Base-by-base conservation (phyloP, 37 sponge, comb jelly and placozoan genomes). In the Beroe ovata region DNA sequence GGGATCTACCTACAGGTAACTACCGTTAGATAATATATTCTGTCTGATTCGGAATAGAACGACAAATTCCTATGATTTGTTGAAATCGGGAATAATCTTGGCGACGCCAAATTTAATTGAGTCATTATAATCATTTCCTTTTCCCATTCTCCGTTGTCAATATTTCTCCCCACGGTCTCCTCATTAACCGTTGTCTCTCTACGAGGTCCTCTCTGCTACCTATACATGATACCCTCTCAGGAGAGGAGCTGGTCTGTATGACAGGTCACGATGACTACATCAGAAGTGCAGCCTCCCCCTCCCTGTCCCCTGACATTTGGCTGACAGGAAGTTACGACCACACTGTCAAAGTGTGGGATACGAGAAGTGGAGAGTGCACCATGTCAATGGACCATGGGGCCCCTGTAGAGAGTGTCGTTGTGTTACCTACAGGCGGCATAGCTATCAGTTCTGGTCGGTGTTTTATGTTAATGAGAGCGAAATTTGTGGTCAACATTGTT, bases 261-360 rank as follows among this genome's bases (percentile, higher is more conserved):
- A 77, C 19, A 26, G 84, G 84, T 33, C 64, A 89, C 34, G 64
- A 89, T 16, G 89, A 89, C 60, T 89, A 89, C 62, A 60, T 89
- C 61, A 60, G 89, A 60, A 28, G 36, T 89, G 89, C 64, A n/a
- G 28, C 63, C 28, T 28, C 64, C 19, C 22, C n/a, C 8, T 3
- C 64, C 21, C 19, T 60, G 39, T 38, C 23, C n/a, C 63, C 64
- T 62, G 89, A 89, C 35, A 21, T 60, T 22, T 89, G 89, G 89
- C 8, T 89, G 2, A 47, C 89, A 25, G 95, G 95, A 20, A 95
- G 96, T 14, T 99, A 96, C 66, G 99, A 99, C 71, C 99, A 99
- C 92, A 92, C 93, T 16, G 88, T 99, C 0, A 37, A 88, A 6
- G 90, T 96, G 35, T 99, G 99, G 99, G 99, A 99, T 71, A 60